A percentile compares a stretch with the other conserved stretches of the same genome.
phyloP scores from a whole-genome alignment of 2,113 vertebrate species.

The Gasterosteus nipponicus region DNA sequence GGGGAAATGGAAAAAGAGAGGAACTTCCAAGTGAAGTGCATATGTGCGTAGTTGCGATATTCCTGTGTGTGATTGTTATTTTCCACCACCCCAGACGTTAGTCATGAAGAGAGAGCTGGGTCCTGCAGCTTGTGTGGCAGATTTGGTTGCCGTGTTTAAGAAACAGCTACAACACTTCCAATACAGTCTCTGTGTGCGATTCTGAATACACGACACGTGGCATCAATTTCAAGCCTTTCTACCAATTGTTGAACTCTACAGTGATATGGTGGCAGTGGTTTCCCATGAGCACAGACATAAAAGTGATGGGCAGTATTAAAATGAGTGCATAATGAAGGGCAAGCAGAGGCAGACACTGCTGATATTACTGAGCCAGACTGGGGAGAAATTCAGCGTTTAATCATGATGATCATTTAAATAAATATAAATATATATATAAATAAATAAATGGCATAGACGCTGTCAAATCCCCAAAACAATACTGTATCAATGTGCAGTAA shows the following conservation, averaged over 20 bases:
- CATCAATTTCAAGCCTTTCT: background rate
- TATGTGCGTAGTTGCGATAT: slow-evolving; percentile 44
- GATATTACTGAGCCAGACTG: slow-evolving; percentile 26
- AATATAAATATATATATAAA: too few species aligned
- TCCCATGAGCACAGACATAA: background rate
- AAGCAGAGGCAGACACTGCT: background rate
- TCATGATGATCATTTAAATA: too few species aligned
- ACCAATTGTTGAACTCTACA: background rate
- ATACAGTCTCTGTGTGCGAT: background rate
- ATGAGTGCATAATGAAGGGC: background rate
- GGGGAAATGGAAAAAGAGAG: slow-evolving; percentile 42
- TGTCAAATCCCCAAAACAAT: background rate
- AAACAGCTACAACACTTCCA: background rate
- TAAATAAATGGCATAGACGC: background rate
- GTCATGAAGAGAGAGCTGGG: slow-evolving; percentile 50
- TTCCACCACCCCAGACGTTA: slow-evolving; percentile 67
- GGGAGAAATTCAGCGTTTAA: background rate
- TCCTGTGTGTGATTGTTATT: slow-evolving; percentile 56
- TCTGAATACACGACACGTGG: background rate
- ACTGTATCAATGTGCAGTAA: background rate
- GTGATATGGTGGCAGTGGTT: background rate
- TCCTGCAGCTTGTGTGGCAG: slow-evolving; percentile 12
- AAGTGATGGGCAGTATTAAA: background rate
- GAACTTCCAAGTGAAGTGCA: slow-evolving; percentile 40
- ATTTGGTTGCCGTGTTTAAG: background rate